phyloP scores from a whole-genome alignment of 2,888 invertebrate genomes.

The Adineta ricciae region DNA sequence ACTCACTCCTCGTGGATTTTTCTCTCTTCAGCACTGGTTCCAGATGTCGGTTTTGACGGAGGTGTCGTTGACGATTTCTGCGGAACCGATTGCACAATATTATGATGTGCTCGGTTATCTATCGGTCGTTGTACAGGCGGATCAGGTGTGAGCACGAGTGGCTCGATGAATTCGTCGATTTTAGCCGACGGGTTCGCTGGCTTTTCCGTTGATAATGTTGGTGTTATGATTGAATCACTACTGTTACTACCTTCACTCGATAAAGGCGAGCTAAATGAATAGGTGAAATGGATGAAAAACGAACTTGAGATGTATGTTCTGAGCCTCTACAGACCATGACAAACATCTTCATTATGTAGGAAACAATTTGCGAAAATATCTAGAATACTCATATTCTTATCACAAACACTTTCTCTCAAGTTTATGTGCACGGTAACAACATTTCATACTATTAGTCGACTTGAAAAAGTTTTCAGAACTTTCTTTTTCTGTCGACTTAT shows the following conservation, averaged over 20 bases:
- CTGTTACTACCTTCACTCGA: not conserved
- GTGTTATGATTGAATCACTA: not conserved
- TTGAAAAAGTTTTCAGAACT: too few relatives aligned
- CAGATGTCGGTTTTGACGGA: not conserved
- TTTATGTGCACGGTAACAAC: too few relatives aligned
- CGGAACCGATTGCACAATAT: not conserved
- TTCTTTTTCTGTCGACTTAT: too few relatives aligned
- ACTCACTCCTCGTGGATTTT: not conserved
- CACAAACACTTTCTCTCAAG: too few relatives aligned
- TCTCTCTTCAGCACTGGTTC: not conserved
- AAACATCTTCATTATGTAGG: too few relatives aligned
- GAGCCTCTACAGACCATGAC: too few relatives aligned
- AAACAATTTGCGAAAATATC: too few relatives aligned
- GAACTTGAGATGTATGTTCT: too few relatives aligned
- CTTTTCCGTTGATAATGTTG: not conserved
- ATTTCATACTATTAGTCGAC: too few relatives aligned
- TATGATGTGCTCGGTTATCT: not conserved
- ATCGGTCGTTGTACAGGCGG: not conserved
- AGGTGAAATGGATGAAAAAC: too few relatives aligned
- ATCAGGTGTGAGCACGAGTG: not conserved
- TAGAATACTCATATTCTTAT: too few relatives aligned
- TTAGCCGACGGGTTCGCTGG: not conserved
- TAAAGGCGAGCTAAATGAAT: too few relatives aligned
- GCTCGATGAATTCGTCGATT: not conserved
- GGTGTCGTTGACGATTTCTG: not conserved